phyloP scores from a whole-genome alignment of 1,140 invertebrate genomes.

The Drosophila sp. region DNA sequence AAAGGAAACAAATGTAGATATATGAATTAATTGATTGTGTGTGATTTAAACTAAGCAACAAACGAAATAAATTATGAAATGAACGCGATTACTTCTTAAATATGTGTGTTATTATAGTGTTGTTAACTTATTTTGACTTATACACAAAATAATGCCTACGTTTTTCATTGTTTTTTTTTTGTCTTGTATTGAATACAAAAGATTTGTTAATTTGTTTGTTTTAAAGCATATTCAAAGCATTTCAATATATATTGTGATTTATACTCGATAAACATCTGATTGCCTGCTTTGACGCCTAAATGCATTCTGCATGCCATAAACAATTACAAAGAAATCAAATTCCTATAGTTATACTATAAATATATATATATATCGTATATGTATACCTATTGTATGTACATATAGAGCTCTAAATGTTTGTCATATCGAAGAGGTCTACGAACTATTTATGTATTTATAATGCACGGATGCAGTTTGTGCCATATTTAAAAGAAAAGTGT shows the following conservation, averaged over 20 bases:
- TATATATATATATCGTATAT: conserved; percentile 34
- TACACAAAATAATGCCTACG: conserved; percentile 54
- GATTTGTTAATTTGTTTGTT: conserved; percentile 33
- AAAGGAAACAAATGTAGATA: conserved; percentile 8
- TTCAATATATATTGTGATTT: conserved; percentile 54
- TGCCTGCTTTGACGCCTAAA: conserved; percentile 60
- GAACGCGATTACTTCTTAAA: conserved; percentile 12
- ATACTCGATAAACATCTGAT: conserved; percentile 39
- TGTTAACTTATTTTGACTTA: conserved; percentile 46
- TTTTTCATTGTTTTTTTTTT: conserved; percentile 34
- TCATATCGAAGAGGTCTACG: conserved; percentile 60
- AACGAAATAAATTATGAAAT: conserved; percentile 43
- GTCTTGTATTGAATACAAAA: conserved; percentile 59
- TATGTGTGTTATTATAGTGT: conserved; percentile 5
- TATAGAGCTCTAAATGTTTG: conserved; percentile 67
- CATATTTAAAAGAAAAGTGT: conserved; percentile 23
- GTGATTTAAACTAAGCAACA: conserved; percentile 35
- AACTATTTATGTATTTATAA: conserved; percentile 34
- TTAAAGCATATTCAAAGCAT: conserved; percentile 84
- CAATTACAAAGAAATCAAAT: conserved; percentile 32
- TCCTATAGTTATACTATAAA: conserved; percentile 21
- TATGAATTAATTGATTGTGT: conserved; percentile 10
- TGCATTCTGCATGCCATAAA: conserved; percentile 65
- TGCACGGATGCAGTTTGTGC: conserved; percentile 56
- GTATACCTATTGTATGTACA: conserved; percentile 55